Conservation (phyloP, 2,888 invertebrate genomes). For the Trimorus sp. region DNA sequence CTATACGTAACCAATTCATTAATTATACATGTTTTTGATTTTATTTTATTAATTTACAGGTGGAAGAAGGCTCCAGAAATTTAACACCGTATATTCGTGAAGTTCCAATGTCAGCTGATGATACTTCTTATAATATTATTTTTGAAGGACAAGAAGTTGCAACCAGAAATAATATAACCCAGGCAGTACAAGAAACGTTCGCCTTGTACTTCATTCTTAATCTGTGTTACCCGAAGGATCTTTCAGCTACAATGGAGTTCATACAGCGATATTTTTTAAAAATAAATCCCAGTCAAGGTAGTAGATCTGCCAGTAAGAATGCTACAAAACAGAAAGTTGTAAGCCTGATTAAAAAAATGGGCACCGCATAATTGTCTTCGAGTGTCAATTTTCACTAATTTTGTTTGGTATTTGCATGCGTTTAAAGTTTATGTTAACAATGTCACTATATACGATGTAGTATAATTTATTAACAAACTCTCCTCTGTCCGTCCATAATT, state of each 20-base stretch:
- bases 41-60: neutral
- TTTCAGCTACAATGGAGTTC: slow-evolving; percentile 3
- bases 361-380: no score
- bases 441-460: no score
- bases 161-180: neutral
- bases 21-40: no score
- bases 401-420: no score
- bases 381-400: no score
- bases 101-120: neutral
- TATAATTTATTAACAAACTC: no score
- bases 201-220: slow-evolving; percentile 6
- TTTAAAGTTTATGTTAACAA: no score
- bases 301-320: neutral
- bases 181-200: slow-evolving; percentile 2
- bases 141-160: slow-evolving; percentile 2
- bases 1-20: no score
- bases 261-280: slow-evolving; percentile 14
- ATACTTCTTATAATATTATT: neutral
- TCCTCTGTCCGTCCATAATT: no score
- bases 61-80: neutral
- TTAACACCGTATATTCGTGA: neutral
- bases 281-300: neutral
- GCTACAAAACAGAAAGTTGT: neutral
- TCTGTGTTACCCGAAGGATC: neutral
- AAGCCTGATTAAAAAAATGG: neutral